Base-by-base conservation (phyloP, 2,888 invertebrate species). In the Cryptophagus acutangulus region DNA sequence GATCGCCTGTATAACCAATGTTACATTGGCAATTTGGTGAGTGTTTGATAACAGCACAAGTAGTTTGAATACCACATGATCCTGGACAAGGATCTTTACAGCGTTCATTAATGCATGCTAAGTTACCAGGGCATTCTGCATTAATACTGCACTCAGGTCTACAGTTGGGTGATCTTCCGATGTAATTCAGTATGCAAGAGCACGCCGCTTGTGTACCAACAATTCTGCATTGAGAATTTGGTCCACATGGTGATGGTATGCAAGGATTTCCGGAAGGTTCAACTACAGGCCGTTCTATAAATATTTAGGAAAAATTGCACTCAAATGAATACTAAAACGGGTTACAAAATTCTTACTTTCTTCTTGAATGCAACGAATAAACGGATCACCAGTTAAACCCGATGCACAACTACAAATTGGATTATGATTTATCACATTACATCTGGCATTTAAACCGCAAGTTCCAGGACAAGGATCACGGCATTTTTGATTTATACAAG, bases 41-140 rank as follows among this genome's bases (percentile, higher is more conserved):
- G 68, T 92, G 91, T 63, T 86, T 85, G 52, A 86, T 78, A 48
- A 89, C 89, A 55, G 77, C 75, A 65, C 91, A 92, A 55, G 77
- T 77, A 3, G 90, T 81, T 57, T 83, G 81, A 31, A 77, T 71
- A 14, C 91, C 90, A 63, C 91, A 91, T 35, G 88, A 85, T 18
- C 89, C 89, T 42, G 81, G 82, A 60, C 92, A 92, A 41, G 91
- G 90, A 67, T 84, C 87, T 55, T 74, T 73, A 65, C 91, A 92
- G 62, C 78, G 82, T 68, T 88, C 85, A 56, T 84, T 81, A 49
- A 84, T 78, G 66, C 91, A 92, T 38, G 90, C 89, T 54, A 84
- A 71, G 66, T 88, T 84, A 59, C 85, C 83, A 9, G 86, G 76
- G 64, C 92, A 92, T 71, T 90, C 90, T 52, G 84, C 83, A 57